A percentile compares a stretch with the other conserved stretches of the same genome.
Evolutionary conservation across 2,888 invertebrate species (phyloP).

Genomic region (Drosophila borealis): DNA sequence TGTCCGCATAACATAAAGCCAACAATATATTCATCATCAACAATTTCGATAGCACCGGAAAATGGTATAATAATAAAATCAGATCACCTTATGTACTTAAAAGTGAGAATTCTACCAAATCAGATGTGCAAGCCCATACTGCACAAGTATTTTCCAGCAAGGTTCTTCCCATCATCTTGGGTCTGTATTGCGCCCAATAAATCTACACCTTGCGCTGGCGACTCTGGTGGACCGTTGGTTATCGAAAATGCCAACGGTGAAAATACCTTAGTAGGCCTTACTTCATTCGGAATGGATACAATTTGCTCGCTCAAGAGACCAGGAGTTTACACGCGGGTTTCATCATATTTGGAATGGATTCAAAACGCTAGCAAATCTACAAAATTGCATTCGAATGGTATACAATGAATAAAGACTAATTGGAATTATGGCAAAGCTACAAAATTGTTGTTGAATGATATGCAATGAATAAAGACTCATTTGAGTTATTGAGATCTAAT

Average conservation of each 20-base stretch:
- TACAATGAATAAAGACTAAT: too few relatives aligned
- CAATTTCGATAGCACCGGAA: too few relatives aligned
- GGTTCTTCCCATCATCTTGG: neutral
- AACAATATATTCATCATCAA: too few relatives aligned
- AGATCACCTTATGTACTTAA: neutral
- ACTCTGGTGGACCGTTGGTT: slow-evolving; percentile 32
- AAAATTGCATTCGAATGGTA: neutral
- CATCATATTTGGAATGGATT: slow-evolving; percentile 22
- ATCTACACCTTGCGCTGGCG: neutral
- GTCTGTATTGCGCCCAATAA: slow-evolving; percentile 13
- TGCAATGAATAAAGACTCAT: too few relatives aligned
- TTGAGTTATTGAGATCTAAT: too few relatives aligned
- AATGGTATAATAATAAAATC: too few relatives aligned
- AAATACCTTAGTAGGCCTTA: slow-evolving; percentile 12
- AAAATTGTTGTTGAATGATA: neutral
- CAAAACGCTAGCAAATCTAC: neutral
- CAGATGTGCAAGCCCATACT: neutral
- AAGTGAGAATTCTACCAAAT: neutral
- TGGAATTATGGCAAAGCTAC: neutral
- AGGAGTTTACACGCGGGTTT: neutral
- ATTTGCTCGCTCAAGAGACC: neutral
- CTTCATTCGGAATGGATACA: neutral
- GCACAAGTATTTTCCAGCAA: accelerated
- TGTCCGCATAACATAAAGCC: too few relatives aligned
- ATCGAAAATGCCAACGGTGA: neutral